Evolutionary conservation across 92 coral and sea anemone genomes (phyloP), one percentile per base, ranked within the genome.

Genomic region (Epizoanthus ramosus): DNA sequence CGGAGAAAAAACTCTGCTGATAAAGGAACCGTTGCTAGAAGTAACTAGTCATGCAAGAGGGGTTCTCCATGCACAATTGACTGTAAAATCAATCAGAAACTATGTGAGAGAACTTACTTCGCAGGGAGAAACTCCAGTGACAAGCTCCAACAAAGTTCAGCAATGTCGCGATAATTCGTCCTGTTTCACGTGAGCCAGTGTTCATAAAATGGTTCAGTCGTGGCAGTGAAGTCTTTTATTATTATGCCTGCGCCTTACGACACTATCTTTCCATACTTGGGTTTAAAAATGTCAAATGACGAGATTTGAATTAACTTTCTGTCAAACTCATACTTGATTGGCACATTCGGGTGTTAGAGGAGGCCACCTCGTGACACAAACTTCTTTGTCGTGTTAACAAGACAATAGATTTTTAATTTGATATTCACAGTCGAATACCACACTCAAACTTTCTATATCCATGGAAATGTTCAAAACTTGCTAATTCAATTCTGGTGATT

Each of bases 21-120:
- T 81, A 79, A 80, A 57, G 79, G 57, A 71, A 41, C 84, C 81
- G 98, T 93, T 84, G 92, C 98, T 90, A 88, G 84, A 89, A 92
- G 91, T 69, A 79, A 89, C 92, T 67, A 61, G 65, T 79, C 85
- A 86, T 89, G 86, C 83, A 64, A 92, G 74, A 75, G 83, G 68
- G 53, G 80, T 71, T 79, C 71, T 85, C 89, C 89, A 70, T 74
- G 57, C 76, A 80, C 69, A 71, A 65, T 80, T 63, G 74, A 63
- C 83, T 63, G 23, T 75, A 88, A 88, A 73, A 23, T 83, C 86
- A 71, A 60, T 73, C 77, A 60, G 64, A 83, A 77, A 77, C 82
- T 77, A 77, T 77, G 82, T 45, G 61, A 61, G 43, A 59, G 41
- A 77, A 61, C 82, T 77, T 77, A 77, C 82, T 9, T 17, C 3